phyloP scores from a whole-genome alignment of 2,888 invertebrate species.

The Cephus pulcher region DNA sequence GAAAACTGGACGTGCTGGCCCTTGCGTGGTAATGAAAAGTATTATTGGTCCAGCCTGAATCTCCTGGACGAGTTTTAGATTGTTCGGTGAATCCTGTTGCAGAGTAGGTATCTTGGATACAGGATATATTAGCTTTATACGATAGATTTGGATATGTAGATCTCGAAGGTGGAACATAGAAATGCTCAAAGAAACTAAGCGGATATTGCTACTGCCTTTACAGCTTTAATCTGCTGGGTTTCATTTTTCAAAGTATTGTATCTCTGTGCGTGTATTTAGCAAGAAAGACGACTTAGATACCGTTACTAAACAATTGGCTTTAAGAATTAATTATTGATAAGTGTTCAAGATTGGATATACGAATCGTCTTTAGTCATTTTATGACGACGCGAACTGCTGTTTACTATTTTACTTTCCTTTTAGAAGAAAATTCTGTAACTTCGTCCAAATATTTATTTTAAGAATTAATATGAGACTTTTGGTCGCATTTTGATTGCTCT shows the following conservation, averaged over 20 bases:
- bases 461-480: neutral
- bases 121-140: neutral
- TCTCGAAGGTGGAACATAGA: neutral
- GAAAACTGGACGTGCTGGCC: conserved; percentile 87
- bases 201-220: neutral
- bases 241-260: neutral
- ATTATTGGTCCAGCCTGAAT: neutral
- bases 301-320: neutral
- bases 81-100: neutral
- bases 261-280: neutral
- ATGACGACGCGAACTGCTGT: neutral
- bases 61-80: too few relatives aligned
- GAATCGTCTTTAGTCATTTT: neutral
- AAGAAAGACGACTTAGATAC: neutral
- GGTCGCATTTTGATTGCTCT: neutral
- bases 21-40: conserved; percentile 77
- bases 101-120: neutral
- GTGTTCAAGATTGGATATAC: neutral
- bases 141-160: neutral
- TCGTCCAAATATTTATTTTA: neutral
- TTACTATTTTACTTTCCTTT: neutral
- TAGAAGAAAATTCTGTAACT: neutral
- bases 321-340: neutral
- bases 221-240: neutral
- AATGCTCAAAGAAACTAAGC: neutral